Percentiles rank a stretch among this genome's conserved stretches.
Conservation (phyloP, 2,113 vertebrate genomes). For the Sylvia atricapilla region DNA sequence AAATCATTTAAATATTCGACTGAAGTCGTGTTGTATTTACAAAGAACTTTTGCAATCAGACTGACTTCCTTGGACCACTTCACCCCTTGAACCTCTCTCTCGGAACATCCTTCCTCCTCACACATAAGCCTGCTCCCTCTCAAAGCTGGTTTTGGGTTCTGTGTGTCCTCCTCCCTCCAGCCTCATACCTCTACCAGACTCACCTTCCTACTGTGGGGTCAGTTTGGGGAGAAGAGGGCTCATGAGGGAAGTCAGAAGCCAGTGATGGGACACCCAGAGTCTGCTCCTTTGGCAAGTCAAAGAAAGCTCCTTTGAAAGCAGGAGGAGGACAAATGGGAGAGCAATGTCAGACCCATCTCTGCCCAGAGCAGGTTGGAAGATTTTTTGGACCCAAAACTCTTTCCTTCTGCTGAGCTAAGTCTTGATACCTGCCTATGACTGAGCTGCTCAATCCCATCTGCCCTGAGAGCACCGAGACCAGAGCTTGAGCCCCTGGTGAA, state of each 20-base stretch:
- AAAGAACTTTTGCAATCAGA: neutral
- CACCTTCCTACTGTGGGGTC: neutral
- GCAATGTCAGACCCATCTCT: neutral
- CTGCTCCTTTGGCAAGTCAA: neutral
- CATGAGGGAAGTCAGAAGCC: neutral
- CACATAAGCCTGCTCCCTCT: neutral
- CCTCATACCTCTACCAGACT: neutral
- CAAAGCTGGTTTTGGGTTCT: neutral
- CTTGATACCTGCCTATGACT: neutral
- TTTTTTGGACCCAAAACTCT: neutral
- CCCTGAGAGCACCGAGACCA: neutral
- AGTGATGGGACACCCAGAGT: neutral
- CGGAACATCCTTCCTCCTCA: neutral
- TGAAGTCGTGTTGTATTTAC: neutral
- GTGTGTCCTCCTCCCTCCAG: neutral
- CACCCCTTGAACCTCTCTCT: neutral
- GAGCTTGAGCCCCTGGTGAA: neutral
- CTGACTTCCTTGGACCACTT: neutral
- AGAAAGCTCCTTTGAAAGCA: neutral
- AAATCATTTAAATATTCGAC: neutral
- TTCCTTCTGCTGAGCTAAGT: neutral
- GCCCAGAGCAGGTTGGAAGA: fast-evolving
- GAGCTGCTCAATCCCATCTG: neutral
- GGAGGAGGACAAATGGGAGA: neutral
- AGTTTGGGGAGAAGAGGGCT: neutral